Evolutionary conservation across 2,113 vertebrate genomes (phyloP), one percentile per base, ranked within the genome.

Genomic region (Tychaedon coryphoeus): DNA sequence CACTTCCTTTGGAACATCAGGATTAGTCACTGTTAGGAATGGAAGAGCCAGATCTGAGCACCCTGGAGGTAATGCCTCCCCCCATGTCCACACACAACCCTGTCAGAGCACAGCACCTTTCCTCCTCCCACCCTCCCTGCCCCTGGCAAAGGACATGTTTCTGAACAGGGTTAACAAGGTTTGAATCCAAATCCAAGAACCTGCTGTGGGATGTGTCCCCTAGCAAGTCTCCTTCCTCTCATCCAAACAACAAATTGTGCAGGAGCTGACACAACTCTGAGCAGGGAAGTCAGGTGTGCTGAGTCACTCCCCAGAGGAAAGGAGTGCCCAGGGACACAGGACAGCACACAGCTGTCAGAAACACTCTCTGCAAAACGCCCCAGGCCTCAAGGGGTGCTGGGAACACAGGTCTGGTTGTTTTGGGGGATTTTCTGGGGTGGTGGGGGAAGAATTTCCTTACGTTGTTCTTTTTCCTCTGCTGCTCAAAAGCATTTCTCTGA

Each of bases 401-500:
- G 36, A 73, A 31, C 54, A 72, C 7, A 53, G 28, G 8, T 73
- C n/a, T 43, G 82, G 17, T 5, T 86, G 29, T 11, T 86, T 42
- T 47, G 7, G 22, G 48, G 64, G 8, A 2, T 9, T 76, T 38
- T 64, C 61, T 66, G 34, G 10, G 18, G 9, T 25, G 25, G 50
- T 25, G 54, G 56, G 57, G 56, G 75, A 54, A 38, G 33, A 25
- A 91, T 76, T 94, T 96, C 98, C 99, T 98, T 98, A 99, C 99
- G 24, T 99, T 99, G 96, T 99, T 99, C 97, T 99, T 99, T 97
- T 98, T 99, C 96, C 98, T 99, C 78, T 99, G 99, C 93, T 99
- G 98, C 96, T 99, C 99, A 97, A 99, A 93, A 15, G 98, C 98
- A 69, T 98, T 98, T 94, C 96, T 98, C 97, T 99, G 97, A 90